A percentile compares a stretch with the other conserved stretches of the same genome.
These are phyloP conservation scores for Vultur gryphus DNA, from an alignment of 2,797 vertebrate genomes.

Conservation along the genomic window DNA sequence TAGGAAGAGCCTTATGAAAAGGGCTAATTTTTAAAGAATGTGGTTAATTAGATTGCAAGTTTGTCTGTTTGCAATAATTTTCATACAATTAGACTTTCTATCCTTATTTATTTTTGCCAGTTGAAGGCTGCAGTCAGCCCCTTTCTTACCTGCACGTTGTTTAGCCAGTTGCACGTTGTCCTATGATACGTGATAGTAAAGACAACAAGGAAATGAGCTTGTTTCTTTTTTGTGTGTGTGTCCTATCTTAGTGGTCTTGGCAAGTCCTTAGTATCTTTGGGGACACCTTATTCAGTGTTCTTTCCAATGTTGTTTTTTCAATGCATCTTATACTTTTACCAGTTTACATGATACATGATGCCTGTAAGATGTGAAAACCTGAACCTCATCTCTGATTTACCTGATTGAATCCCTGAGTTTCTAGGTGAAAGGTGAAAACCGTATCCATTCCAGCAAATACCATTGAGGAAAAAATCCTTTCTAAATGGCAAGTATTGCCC, in stretches of 20 bases:
- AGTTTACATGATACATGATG: background rate
- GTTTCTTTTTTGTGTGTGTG: background rate
- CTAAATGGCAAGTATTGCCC: background rate
- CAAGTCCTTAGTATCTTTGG: background rate
- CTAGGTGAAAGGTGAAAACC: background rate
- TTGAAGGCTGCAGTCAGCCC: background rate
- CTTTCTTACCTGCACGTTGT: background rate
- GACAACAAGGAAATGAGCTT: background rate
- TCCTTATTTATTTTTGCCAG: background rate
- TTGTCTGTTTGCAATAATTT: background rate
- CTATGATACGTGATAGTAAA: fast-evolving
- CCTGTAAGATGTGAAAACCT: background rate
- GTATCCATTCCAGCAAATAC: background rate
- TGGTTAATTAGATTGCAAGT: background rate
- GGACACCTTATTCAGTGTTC: background rate
- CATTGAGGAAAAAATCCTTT: background rate
- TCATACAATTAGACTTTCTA: background rate
- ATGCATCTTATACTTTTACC: background rate
- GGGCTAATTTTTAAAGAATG: background rate
- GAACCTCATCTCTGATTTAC: background rate
- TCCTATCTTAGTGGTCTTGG: background rate
- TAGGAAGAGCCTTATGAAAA: background rate
- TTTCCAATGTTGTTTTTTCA: background rate
- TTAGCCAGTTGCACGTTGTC: background rate
- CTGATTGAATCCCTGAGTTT: background rate